phyloP scores from a whole-genome alignment of 2,113 vertebrate species.

The Odocoileus virginianus region DNA sequence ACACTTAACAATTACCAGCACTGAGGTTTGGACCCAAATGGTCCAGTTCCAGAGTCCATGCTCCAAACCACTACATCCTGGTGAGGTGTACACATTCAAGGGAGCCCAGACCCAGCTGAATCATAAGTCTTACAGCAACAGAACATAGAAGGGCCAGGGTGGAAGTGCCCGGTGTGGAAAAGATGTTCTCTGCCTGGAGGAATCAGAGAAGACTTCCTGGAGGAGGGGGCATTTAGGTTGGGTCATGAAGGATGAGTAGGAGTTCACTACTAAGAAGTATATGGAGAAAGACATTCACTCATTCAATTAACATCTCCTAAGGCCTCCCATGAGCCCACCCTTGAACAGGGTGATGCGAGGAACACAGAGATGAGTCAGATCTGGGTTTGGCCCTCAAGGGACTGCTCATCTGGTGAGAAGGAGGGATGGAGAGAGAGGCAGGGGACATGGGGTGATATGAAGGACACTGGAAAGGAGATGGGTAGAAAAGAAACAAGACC shows the following conservation, averaged over 20 bases:
- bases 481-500: too few relatives aligned
- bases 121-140: neutral
- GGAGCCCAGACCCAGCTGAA: neutral
- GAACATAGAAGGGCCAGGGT: neutral
- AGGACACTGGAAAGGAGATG: neutral
- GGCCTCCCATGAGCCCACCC: neutral
- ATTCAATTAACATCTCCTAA: neutral
- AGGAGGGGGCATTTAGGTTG: neutral
- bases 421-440: neutral
- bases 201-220: neutral
- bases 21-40: neutral
- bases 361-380: conserved; percentile 37
- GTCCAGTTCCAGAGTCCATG: neutral
- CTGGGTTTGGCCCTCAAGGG: neutral
- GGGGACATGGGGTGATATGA: neutral
- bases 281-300: conserved; percentile 49
- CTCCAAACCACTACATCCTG: neutral
- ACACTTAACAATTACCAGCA: neutral
- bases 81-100: neutral
- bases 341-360: neutral
- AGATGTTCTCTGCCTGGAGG: neutral
- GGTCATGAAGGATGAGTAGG: neutral
- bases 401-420: neutral
- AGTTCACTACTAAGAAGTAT: neutral
- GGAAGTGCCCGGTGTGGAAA: neutral